Evolutionary conservation across 1,140 invertebrate species (phyloP).

Genomic region (Arion vulgaris): DNA sequence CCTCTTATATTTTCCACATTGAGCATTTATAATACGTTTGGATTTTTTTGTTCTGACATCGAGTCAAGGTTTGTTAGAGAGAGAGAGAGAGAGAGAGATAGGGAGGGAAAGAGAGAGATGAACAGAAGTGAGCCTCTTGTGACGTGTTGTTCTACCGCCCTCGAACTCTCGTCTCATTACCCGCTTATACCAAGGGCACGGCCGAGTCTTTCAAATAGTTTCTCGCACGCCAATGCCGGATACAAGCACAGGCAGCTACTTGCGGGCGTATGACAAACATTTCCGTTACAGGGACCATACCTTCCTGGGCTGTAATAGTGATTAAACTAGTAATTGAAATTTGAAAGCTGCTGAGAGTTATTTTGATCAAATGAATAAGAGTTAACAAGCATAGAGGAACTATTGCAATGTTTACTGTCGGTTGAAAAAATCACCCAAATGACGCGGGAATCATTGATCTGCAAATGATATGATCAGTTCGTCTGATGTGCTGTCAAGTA

Average conservation of each 20-base stretch:
- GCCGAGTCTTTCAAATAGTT: conserved; percentile 5
- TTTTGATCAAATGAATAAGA: conserved; percentile 14
- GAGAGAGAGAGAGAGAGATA: no score
- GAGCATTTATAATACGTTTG: conserved; percentile 23
- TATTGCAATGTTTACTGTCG: not conserved
- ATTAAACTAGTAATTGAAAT: conserved; percentile 35
- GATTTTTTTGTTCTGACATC: conserved; percentile 24
- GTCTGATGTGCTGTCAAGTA: not conserved
- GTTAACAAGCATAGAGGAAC: conserved; percentile 11
- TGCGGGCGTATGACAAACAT: conserved; percentile 13
- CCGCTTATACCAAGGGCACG: not conserved
- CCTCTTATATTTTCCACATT: conserved; percentile 16
- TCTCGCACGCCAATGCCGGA: conserved; percentile 3
- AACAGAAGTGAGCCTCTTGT: conserved; percentile 26
- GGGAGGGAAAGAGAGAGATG: no score
- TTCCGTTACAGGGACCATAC: conserved; percentile 14
- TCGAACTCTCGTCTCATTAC: conserved; percentile 10
- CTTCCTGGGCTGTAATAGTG: not conserved
- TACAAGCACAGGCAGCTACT: not conserved
- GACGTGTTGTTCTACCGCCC: conserved; percentile 22
- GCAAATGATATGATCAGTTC: not conserved
- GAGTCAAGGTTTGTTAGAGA: conserved; percentile 2
- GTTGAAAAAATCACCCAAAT: not conserved
- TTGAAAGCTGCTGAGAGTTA: conserved; percentile 21
- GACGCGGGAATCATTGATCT: not conserved